Conservation (phyloP, 1,140 invertebrate species). For the Zaprionus africanus region DNA sequence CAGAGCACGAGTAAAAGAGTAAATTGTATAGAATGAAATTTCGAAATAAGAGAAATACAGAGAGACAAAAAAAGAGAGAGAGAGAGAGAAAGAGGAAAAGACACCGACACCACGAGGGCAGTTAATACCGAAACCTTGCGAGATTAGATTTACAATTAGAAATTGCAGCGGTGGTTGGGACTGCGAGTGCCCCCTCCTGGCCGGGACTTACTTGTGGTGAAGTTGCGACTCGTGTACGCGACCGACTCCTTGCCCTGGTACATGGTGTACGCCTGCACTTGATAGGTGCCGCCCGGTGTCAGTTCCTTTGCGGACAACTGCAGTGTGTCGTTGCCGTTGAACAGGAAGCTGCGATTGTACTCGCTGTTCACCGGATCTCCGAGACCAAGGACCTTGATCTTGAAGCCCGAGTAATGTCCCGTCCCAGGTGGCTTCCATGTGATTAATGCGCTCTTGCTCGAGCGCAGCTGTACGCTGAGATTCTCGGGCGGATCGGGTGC, state of each 20-base stretch:
- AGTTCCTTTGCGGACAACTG: constrained; percentile 91
- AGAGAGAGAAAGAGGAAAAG: constrained; percentile 18
- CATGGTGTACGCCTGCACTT: constrained; percentile 94
- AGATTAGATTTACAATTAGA: constrained; percentile 36
- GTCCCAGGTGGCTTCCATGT: constrained; percentile 92
- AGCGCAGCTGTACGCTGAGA: constrained; percentile 90
- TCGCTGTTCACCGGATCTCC: constrained; percentile 86
- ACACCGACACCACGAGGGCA: constrained; percentile 8
- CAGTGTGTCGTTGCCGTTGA: constrained; percentile 88
- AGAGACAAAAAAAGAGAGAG: background rate
- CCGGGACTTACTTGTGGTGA: constrained; percentile 93
- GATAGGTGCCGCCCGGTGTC: constrained; percentile 94
- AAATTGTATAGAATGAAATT: no score
- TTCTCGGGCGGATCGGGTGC: constrained; percentile 95
- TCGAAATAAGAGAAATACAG: background rate
- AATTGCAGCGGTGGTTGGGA: constrained; percentile 66
- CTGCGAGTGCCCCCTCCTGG: constrained; percentile 23
- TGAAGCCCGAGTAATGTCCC: constrained; percentile 92
- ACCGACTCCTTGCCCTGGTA: constrained; percentile 95
- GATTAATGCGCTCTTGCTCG: constrained; percentile 92
- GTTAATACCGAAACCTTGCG: background rate
- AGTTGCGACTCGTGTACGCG: constrained; percentile 94
- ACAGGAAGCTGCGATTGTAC: constrained; percentile 86
- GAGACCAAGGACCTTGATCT: constrained; percentile 89
- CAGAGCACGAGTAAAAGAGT: constrained; percentile 4